These are phyloP conservation scores for Taenaris catops DNA, from an alignment of 2,888 invertebrate species.

Conservation along the genomic window DNA sequence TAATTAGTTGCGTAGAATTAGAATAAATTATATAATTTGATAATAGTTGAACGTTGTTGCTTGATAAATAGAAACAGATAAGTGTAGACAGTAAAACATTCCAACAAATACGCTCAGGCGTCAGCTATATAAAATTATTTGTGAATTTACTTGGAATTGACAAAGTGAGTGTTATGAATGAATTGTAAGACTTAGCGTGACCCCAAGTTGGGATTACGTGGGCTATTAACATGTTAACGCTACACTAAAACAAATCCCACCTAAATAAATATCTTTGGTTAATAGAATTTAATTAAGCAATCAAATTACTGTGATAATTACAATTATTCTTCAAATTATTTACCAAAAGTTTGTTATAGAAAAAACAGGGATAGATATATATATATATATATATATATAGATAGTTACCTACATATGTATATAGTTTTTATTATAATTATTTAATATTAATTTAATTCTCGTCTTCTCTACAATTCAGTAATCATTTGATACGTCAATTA, in stretches of 20 bases:
- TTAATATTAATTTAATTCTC: slow-evolving; percentile 35
- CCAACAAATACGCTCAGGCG: too few relatives aligned
- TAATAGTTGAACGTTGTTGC: too few relatives aligned
- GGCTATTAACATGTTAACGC: not conserved
- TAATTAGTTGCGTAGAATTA: too few relatives aligned
- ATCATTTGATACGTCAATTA: slow-evolving; percentile 51
- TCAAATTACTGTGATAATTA: slow-evolving; percentile 20
- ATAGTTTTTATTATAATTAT: slow-evolving; percentile 28
- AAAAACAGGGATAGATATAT: slow-evolving; percentile 55
- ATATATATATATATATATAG: slow-evolving; percentile 36
- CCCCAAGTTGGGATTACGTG: too few relatives aligned
- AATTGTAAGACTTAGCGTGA: too few relatives aligned
- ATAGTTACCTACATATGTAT: slow-evolving; percentile 38
- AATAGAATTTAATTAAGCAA: slow-evolving; percentile 46
- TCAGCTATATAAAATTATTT: too few relatives aligned
- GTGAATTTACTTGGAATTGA: too few relatives aligned
- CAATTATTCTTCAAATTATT: slow-evolving; percentile 44
- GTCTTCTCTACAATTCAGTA: slow-evolving; percentile 38
- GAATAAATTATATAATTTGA: too few relatives aligned
- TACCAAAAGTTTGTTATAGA: slow-evolving; percentile 47
- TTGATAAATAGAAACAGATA: too few relatives aligned
- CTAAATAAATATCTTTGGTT: slow-evolving; percentile 19
- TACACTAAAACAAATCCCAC: slow-evolving; percentile 16
- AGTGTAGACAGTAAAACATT: too few relatives aligned
- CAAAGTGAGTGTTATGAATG: too few relatives aligned